Evolutionary conservation across 2,797 vertebrate genomes (phyloP), one percentile per base, ranked within the genome.

Genomic region (Rhinophrynus dorsalis): DNA sequence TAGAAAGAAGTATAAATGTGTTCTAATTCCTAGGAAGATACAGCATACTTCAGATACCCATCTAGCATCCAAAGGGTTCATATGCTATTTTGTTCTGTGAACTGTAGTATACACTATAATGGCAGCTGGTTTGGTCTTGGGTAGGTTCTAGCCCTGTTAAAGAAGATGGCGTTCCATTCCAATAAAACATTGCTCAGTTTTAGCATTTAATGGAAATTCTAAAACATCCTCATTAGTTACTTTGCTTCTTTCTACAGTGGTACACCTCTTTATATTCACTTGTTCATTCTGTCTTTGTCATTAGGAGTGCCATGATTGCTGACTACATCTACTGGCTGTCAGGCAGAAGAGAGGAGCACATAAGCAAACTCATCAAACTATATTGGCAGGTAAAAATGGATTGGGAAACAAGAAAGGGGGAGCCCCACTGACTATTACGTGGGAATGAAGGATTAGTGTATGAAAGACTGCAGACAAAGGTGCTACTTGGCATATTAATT

Each of bases 311-410:
- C 83, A 78, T 90, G 92, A 86, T 78, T 88, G 93, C 94, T 89
- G 91, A 92, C 89, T 91, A 84, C 75, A 80, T 90, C 47, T 91
- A 90, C 89, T 92, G 89, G 88, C 86, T 88, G 66, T 82, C 68
- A 8, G 88, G 87, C 82, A 80, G 85, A 74, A 73, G 77, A 1
- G 68, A 88, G 57, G 76, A 76, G 83, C 76, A 72, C 76, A 87
- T 90, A 77, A 92, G 92, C 89, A 87, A 84, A 64, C 86, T 88
- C 89, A 92, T 95, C 90, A 92, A 87, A 89, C 81, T 83, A 76
- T 97, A 96, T 87, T 94, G 96, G 93, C 94, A 97, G 93, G 90
- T 92, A 90, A 93, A 86, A 85, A 90, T 75, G 76, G 83, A 89
- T 89, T 79, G 77, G 67, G 74, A 81, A 57, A 75, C 32, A 42